A percentile compares a stretch with the other conserved stretches of the same genome.
These are phyloP conservation scores for Pseudopipra pipra DNA, from an alignment of 2,113 vertebrate species.

Conservation along the genomic window DNA sequence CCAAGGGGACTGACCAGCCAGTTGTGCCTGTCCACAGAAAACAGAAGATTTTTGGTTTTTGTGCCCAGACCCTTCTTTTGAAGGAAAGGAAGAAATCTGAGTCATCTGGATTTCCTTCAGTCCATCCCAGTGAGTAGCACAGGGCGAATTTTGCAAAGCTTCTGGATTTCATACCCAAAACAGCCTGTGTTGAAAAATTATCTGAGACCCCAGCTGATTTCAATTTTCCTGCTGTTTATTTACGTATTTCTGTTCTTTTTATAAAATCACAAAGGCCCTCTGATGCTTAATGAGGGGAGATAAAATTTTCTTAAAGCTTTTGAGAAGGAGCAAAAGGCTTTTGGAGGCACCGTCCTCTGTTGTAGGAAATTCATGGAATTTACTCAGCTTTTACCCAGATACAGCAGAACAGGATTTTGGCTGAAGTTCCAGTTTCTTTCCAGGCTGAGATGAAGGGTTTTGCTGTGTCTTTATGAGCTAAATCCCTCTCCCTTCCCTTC, in stretches of 20 bases:
- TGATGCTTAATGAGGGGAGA: background rate
- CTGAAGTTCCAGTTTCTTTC: background rate
- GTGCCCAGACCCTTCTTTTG: background rate
- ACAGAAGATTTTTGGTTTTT: background rate
- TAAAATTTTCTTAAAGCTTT: background rate
- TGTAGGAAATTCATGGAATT: background rate
- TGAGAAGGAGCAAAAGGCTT: background rate
- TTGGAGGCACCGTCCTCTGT: background rate
- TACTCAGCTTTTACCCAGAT: background rate
- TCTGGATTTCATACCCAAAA: background rate
- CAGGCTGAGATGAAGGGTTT: background rate
- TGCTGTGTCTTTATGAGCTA: background rate
- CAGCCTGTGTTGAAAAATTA: background rate
- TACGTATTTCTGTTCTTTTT: background rate
- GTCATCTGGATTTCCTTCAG: constrained; percentile 11
- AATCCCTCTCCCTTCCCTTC: background rate
- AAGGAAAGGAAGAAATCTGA: background rate
- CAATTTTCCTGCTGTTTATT: background rate
- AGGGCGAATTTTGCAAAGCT: background rate
- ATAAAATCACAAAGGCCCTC: background rate
- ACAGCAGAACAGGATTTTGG: background rate
- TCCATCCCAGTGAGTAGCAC: constrained; percentile 15
- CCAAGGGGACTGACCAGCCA: background rate
- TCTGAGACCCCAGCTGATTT: background rate
- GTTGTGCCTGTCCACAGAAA: background rate